phyloP scores from a whole-genome alignment of 2,113 vertebrate genomes.

The Beaufortia kweichowensis region DNA sequence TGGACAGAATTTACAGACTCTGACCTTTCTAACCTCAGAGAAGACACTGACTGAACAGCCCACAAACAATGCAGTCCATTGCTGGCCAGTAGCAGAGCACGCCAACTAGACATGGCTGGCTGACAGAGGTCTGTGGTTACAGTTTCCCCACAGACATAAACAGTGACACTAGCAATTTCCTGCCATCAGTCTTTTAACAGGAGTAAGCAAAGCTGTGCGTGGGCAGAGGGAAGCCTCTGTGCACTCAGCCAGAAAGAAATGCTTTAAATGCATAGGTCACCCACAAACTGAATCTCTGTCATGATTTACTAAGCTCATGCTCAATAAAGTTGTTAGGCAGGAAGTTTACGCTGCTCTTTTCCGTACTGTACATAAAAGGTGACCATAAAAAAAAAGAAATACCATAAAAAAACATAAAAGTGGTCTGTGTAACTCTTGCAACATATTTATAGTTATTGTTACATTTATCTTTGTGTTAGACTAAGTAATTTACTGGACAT shows the following conservation, averaged over 20 bases:
- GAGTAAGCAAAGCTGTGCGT: slow-evolving; percentile 46
- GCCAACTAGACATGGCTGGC: slow-evolving; percentile 47
- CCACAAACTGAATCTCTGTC: no score
- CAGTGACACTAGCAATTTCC: slow-evolving; percentile 77
- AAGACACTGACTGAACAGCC: slow-evolving; percentile 39
- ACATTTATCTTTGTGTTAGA: no score
- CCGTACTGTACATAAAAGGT: no score
- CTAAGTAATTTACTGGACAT: no score
- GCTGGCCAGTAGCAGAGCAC: slow-evolving; percentile 15
- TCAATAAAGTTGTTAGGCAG: no score
- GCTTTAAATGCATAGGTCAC: slow-evolving; percentile 21
- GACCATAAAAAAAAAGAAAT: no score
- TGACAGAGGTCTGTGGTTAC: slow-evolving; percentile 63
- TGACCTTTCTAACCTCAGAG: slow-evolving; percentile 33
- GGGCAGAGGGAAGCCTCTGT: slow-evolving; percentile 51
- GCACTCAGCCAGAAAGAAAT: background rate
- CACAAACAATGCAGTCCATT: slow-evolving; percentile 18
- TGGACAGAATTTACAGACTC: slow-evolving; percentile 43
- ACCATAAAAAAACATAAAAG: no score
- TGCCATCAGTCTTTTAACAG: slow-evolving; percentile 58
- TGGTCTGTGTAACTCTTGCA: no score
- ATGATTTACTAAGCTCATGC: no score
- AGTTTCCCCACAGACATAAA: slow-evolving; percentile 73
- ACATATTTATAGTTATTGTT: no score
- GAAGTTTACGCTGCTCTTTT: no score